Conservation (phyloP, 2,888 invertebrate genomes). For the Ashinkailepas kermadecensis region DNA sequence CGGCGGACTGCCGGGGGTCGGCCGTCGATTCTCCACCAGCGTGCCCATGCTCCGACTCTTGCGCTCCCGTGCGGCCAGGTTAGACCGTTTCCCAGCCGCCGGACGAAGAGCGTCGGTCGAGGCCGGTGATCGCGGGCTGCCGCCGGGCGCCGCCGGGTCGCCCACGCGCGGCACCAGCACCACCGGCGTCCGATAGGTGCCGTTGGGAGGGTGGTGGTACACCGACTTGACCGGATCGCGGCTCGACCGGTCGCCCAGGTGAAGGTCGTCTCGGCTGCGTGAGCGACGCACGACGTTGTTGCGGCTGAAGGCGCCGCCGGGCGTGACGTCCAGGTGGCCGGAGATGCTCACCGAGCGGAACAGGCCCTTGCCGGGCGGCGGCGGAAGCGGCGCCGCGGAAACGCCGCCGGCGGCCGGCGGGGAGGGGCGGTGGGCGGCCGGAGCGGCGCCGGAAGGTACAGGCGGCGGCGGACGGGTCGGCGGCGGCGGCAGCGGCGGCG, state of each 20-base stretch:
- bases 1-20: not conserved
- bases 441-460: too few relatives aligned
- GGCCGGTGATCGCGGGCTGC: too few relatives aligned
- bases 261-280: not conserved
- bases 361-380: not conserved
- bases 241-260: not conserved
- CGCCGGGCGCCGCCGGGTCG: not conserved
- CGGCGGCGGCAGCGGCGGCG: not conserved
- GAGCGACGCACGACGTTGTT: not conserved
- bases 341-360: constrained; percentile 11
- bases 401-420: too few relatives aligned
- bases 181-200: not conserved
- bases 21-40: not conserved
- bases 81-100: not conserved
- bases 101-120: not conserved
- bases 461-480: not conserved
- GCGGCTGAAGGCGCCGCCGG: not conserved
- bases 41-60: not conserved
- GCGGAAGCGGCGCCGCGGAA: not conserved
- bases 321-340: not conserved
- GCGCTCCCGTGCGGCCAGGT: not conserved
- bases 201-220: not conserved
- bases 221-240: not conserved
- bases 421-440: too few relatives aligned
- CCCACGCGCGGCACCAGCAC: not conserved